Base-by-base conservation (phyloP, 2,888 invertebrate species). In the Acleris sparsana region DNA sequence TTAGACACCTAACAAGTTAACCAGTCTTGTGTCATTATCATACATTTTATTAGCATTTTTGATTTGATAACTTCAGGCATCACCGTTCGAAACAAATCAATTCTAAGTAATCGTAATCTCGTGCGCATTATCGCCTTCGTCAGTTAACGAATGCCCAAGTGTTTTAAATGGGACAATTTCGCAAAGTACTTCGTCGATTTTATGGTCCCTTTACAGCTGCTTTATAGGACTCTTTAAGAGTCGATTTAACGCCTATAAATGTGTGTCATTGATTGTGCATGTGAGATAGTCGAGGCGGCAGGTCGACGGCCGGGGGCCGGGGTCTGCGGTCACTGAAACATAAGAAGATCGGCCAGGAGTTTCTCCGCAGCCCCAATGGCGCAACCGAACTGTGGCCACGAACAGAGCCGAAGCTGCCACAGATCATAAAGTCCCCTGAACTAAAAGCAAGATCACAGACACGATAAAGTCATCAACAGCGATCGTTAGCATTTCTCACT, bases 221-320 rank as follows among this genome's bases (percentile, higher is more conserved):
- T 85, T 87, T 87, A 86, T 84, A 81, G 80, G 81, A 82, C 76
- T 80, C 77, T 67, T 84, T 82, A 79, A 81, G 78, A 75, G 80
- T 78, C 84, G 79, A 84, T 87, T 87, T 85, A 86, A 87, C 85
- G 87, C 82, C 85, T 85, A 81, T 86, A 86, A 87, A 87, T 79
- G 80, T 79, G 80, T 83, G 70, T 72, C 72, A 69, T 83, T 82
- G 83, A 85, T 83, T 85, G 70, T 72, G 61, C 72, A 66, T 72
- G 69, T 69, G 82, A 86, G 79, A 80, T 83, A 80, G 79, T 76
- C 80, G 82, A 80, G 83, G 82, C 78, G 77, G 77, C 79, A 77
- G 88, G 86, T 89, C 88, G 80, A 79, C 85, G 88, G 86, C 89
- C 73, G 80, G 81, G 74, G 77, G 76, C 74, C 46, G 56, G 76